phyloP scores from a whole-genome alignment of 2,113 vertebrate genomes.

The Morone chrysops region DNA sequence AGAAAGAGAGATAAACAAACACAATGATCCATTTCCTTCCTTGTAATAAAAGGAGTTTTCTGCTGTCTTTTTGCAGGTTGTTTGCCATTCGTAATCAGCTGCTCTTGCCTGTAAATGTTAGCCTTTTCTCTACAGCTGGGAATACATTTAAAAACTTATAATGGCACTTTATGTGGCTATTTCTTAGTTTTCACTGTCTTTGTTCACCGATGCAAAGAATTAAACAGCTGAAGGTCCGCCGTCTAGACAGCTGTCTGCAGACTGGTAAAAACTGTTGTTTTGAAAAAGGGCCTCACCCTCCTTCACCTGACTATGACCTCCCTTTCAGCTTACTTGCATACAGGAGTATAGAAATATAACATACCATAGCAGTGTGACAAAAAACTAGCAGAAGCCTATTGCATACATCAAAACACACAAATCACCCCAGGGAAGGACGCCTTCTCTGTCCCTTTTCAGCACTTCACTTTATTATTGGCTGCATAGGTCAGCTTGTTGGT shows the following conservation, averaged over 20 bases:
- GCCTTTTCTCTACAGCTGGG: slow-evolving; percentile 13
- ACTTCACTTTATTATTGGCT: not conserved
- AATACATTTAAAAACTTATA: slow-evolving; percentile 15
- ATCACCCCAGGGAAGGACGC: not conserved
- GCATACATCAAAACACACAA: slow-evolving; percentile 7
- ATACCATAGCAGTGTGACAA: not conserved
- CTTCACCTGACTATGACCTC: slow-evolving; percentile 26
- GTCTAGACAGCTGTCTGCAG: slow-evolving; percentile 53
- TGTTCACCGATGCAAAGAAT: slow-evolving; percentile 13
- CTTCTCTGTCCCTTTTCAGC: not conserved
- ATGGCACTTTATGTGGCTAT: slow-evolving; percentile 18
- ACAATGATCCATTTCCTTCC: slow-evolving; percentile 22
- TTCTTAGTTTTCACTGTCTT: not conserved
- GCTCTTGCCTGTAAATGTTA: not conserved
- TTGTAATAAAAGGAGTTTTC: not conserved
- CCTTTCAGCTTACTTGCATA: slow-evolving; percentile 11
- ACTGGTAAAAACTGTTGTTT: slow-evolving; percentile 13
- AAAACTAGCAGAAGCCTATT: slow-evolving; percentile 4
- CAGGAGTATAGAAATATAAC: slow-evolving; percentile 16
- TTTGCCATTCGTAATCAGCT: slow-evolving; percentile 13
- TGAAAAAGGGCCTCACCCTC: slow-evolving; percentile 8
- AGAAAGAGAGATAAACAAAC: not conserved
- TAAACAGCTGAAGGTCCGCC: slow-evolving; percentile 28
- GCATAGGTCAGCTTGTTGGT: slow-evolving; percentile 11
- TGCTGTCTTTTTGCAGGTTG: slow-evolving; percentile 3